A percentile compares a stretch with the other conserved stretches of the same genome.
Conservation (phyloP, 2,797 vertebrate genomes). For the Bovichtus diacanthus region DNA sequence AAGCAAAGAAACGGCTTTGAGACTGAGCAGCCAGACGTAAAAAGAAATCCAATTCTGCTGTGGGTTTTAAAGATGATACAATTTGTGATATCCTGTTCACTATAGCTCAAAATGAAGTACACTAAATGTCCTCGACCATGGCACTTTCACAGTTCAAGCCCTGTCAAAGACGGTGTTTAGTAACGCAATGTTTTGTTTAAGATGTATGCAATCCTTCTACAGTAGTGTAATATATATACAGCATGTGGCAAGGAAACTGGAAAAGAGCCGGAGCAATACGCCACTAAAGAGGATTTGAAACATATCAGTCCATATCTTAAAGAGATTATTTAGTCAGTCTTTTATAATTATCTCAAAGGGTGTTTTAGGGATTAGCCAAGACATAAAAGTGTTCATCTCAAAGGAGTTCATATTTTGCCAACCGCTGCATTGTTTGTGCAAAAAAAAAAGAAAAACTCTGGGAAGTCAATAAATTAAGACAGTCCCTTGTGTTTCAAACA, state of each 20-base stretch:
- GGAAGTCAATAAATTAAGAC: conserved; percentile 41
- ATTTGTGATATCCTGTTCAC: background rate
- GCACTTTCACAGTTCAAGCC: background rate
- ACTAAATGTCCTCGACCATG: conserved; percentile 10
- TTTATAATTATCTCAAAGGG: conserved; percentile 59
- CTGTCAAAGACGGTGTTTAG: conserved; percentile 1
- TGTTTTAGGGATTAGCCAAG: conserved; percentile 45
- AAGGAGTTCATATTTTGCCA: conserved; percentile 36
- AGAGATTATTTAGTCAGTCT: conserved; percentile 41
- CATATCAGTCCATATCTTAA: conserved; percentile 41
- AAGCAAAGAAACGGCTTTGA: conserved; percentile 7
- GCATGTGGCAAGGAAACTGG: conserved; percentile 2
- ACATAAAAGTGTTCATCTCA: conserved; percentile 46
- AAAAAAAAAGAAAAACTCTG: conserved; percentile 2
- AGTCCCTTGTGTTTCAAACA: conserved; percentile 44
- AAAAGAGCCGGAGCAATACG: conserved; percentile 5
- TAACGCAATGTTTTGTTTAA: background rate
- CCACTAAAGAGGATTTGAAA: conserved; percentile 47
- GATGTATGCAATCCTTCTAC: background rate
- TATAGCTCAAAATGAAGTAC: conserved; percentile 18
- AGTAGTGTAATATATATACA: conserved; percentile 9
- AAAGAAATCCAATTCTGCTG: conserved; percentile 9
- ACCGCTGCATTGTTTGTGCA: conserved; percentile 32
- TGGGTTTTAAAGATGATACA: conserved; percentile 32
- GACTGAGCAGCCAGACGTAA: conserved; percentile 26